Evolutionary conservation across 2,113 vertebrate genomes (phyloP).

Genomic region (Platichthys stellatus): DNA sequence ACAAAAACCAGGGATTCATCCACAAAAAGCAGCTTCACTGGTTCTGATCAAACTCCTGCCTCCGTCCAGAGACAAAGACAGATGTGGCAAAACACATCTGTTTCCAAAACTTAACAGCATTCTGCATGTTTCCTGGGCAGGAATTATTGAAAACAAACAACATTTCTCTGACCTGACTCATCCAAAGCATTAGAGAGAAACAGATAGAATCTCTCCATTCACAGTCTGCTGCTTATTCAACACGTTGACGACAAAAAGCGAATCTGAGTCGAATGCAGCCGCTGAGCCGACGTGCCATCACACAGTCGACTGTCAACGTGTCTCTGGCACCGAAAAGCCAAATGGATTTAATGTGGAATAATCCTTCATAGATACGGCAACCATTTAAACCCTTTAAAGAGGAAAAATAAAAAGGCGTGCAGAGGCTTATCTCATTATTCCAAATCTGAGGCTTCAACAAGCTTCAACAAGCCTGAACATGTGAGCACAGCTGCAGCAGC

Average conservation of each 20-base stretch:
- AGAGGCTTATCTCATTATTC: conserved; percentile 17
- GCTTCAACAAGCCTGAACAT: conserved; percentile 39
- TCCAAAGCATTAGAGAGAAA: conserved; percentile 18
- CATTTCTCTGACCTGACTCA: conserved; percentile 38
- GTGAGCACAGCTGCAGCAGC: conserved; percentile 4
- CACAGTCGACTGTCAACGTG: neutral
- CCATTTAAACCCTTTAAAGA: neutral
- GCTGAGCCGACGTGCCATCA: conserved; percentile 29
- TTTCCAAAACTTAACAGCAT: neutral
- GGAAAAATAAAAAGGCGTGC: neutral
- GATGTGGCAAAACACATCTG: conserved; percentile 10
- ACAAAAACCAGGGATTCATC: conserved; percentile 1
- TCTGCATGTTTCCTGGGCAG: conserved; percentile 1
- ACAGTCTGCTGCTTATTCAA: conserved; percentile 54
- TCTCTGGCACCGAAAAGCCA: neutral
- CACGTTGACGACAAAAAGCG: conserved; percentile 18
- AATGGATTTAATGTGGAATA: conserved; percentile 11
- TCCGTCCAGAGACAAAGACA: conserved; percentile 18
- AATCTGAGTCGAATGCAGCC: neutral
- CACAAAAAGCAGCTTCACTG: neutral
- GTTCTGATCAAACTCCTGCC: conserved; percentile 4
- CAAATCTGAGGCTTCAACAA: conserved; percentile 21
- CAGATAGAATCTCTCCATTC: conserved; percentile 50
- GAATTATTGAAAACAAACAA: conserved; percentile 28
- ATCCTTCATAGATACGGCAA: neutral